Percentiles rank a stretch among this genome's conserved stretches.
Evolutionary conservation across 2,888 invertebrate species (phyloP).

Genomic region (Ligdia adustata): DNA sequence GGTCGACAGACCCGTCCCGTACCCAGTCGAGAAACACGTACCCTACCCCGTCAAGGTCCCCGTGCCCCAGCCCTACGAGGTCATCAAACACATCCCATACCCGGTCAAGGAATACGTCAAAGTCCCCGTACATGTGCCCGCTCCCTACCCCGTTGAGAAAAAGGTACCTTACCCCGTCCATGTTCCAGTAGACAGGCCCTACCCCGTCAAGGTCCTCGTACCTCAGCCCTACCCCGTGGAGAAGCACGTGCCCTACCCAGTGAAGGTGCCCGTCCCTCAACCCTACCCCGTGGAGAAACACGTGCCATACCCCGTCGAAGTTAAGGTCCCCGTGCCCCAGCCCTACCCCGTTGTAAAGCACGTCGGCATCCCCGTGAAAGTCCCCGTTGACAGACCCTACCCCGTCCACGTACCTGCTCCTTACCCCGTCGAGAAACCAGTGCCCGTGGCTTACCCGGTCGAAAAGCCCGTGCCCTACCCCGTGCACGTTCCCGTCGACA

Average conservation of each 20-base stretch:
- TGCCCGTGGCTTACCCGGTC: slow-evolving; percentile 85
- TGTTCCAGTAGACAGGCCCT: slow-evolving; percentile 90
- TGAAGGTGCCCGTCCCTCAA: slow-evolving; percentile 89
- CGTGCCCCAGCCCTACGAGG: slow-evolving; percentile 89
- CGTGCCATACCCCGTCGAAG: slow-evolving; percentile 88
- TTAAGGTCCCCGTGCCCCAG: slow-evolving; percentile 90
- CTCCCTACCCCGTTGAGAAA: slow-evolving; percentile 91
- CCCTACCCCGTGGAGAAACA: slow-evolving; percentile 92
- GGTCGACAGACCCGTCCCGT: slow-evolving; percentile 86
- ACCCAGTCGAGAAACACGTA: slow-evolving; percentile 86
- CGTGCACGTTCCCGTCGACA: slow-evolving; percentile 86
- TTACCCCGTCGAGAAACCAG: slow-evolving; percentile 85
- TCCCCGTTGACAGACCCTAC: slow-evolving; percentile 87
- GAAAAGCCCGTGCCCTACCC: slow-evolving; percentile 86
- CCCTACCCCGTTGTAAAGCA: slow-evolving; percentile 89
- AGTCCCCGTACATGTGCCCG: slow-evolving; percentile 90
- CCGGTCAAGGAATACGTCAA: slow-evolving; percentile 92
- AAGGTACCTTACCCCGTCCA: slow-evolving; percentile 88
- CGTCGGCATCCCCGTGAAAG: slow-evolving; percentile 87
- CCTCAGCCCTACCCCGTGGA: slow-evolving; percentile 92
- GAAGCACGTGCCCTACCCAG: slow-evolving; percentile 89
- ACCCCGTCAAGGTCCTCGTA: slow-evolving; percentile 90
- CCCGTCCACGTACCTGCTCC: slow-evolving; percentile 87
- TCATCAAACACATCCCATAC: slow-evolving; percentile 87
- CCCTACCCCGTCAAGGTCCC: slow-evolving; percentile 88